A percentile compares a stretch with the other conserved stretches of the same genome.
Evolutionary conservation across 2,888 invertebrate species (phyloP).

Genomic region (Drosophila fulvimacula): DNA sequence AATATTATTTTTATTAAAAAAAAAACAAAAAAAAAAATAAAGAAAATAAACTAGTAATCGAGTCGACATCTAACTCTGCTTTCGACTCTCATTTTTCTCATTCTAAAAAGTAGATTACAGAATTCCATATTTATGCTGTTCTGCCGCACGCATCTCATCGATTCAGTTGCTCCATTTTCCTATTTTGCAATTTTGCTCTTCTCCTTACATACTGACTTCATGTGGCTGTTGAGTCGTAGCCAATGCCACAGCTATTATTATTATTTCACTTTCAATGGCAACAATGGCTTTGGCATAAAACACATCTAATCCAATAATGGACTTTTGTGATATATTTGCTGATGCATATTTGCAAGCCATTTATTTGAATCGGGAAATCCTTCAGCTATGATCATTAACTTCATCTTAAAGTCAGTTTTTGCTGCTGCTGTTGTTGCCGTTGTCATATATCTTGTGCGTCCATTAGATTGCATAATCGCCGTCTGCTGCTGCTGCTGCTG

Average conservation of each 20-base stretch:
- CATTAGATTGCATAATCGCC: slow-evolving; percentile 46
- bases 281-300: background rate
- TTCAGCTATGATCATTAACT: slow-evolving; percentile 39
- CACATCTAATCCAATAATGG: slow-evolving; percentile 10
- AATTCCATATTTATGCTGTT: background rate
- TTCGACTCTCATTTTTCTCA: too few species aligned
- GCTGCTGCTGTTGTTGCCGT: slow-evolving; percentile 12
- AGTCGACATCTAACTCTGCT: too few species aligned
- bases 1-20: too few species aligned
- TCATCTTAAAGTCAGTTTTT: slow-evolving; percentile 33
- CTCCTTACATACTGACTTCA: background rate
- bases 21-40: too few species aligned
- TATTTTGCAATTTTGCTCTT: background rate
- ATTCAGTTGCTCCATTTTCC: background rate
- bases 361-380: slow-evolving; percentile 6
- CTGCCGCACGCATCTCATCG: background rate
- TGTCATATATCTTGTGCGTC: slow-evolving; percentile 44
- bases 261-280: background rate
- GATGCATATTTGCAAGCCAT: slow-evolving; percentile 7
- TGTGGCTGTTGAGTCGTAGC: background rate
- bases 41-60: too few species aligned
- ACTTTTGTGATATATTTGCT: slow-evolving; percentile 10
- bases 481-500: background rate
- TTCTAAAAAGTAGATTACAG: too few species aligned
- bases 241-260: background rate